These are phyloP conservation scores for Eulemur mongoz DNA, from an alignment of 2,797 vertebrate species.

Conservation along the genomic window DNA sequence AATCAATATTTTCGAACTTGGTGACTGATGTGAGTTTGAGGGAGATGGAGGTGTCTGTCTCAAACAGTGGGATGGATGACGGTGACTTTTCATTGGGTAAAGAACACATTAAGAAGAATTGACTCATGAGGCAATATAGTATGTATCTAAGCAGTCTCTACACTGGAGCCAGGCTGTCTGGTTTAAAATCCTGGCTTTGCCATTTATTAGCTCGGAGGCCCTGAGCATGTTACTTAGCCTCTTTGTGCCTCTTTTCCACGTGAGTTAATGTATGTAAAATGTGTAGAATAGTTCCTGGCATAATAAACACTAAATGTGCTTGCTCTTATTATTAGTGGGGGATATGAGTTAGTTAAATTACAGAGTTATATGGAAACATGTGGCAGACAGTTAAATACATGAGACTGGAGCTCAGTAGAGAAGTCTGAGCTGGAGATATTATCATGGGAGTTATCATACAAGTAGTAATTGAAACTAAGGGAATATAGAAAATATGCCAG, in stretches of 20 bases:
- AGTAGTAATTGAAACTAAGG: background rate
- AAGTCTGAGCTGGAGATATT: background rate
- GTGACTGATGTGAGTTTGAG: background rate
- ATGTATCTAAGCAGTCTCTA: background rate
- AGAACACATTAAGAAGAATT: background rate
- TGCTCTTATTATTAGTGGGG: background rate
- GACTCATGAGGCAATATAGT: background rate
- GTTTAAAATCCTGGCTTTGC: background rate
- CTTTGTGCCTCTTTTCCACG: background rate
- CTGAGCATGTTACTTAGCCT: background rate
- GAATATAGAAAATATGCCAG: background rate
- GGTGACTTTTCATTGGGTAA: background rate
- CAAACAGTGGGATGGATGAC: background rate
- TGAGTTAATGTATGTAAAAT: background rate
- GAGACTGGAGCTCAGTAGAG: background rate
- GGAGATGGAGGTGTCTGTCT: background rate
- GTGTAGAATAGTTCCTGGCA: background rate
- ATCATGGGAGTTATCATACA: background rate
- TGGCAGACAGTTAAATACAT: background rate
- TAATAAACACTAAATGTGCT: background rate
- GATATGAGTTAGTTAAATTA: background rate
- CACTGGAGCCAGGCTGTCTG: background rate
- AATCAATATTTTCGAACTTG: conserved; percentile 8
- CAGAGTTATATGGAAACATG: background rate
- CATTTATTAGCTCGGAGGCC: background rate